Base-by-base conservation (phyloP, 2,797 vertebrate genomes). In the Oryzias sinensis region DNA sequence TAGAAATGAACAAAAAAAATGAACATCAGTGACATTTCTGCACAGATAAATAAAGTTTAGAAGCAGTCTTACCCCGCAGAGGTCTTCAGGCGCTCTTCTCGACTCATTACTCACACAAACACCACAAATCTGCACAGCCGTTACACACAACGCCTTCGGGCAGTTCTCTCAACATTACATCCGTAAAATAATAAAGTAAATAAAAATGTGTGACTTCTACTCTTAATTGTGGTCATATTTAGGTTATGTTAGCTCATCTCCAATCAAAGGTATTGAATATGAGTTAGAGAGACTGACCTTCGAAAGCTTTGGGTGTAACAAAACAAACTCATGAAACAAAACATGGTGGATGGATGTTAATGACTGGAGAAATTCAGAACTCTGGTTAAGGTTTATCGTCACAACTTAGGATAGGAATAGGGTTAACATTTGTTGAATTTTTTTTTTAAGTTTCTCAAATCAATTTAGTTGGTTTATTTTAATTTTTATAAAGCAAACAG, bases 31-130 rank as follows among this genome's bases (percentile, higher is more conserved):
- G 63, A 89, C 72, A 89, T 91, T 89, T 91, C 87, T 89, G 88
- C 68, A 89, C 83, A 92, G 89, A 87, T 88, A 89, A 89, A 90
- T 90, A 67, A 90, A 91, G 91, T 91, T 88, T 88, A 93, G 91
- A 93, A 91, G 85, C 85, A 48, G 83, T 90, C 92, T 93, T 93
- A 93, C 92, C 92, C 90, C 82, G 81, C 68, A 76, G 90, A 66
- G 64, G 86, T 85, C 90, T 82, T 81, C 71, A 73, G 74, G 42
- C 54, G 77, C 43, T 81, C 81, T 56, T 84, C 72, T 57, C 14
- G 83, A 82, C 85, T 83, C 49, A 65, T 47, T 60, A 62, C 65
- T 65, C 65, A 56, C 46, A 62, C 49, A 62, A 48, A 63, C 62
- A 62, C 40, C 27, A 56, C 44, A 76, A 55, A 59, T 68, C 52